Evolutionary conservation across 2,888 invertebrate species (phyloP), one percentile per base, ranked within the genome.

Genomic region (Augiades crinisus): DNA sequence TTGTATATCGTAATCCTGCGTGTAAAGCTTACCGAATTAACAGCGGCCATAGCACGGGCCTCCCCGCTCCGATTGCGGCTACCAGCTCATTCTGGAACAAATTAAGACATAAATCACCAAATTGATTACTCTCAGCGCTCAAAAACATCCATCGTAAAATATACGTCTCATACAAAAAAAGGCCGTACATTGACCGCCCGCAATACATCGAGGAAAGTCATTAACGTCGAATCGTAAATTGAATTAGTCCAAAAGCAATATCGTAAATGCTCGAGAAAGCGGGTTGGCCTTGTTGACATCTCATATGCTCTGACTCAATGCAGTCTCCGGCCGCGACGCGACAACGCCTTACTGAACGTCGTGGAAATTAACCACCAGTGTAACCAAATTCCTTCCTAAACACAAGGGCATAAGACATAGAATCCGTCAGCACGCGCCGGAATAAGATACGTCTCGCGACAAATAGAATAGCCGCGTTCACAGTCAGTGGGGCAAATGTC

Each of bases 1-100:
- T n/a, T n/a, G n/a, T n/a, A n/a, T n/a, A n/a, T n/a, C n/a, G n/a
- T n/a, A n/a, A n/a, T n/a, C n/a, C n/a, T n/a, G n/a, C n/a, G 14
- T 31, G 14, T 47, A 58, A 58, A 61, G 64, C 92, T 92, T 82
- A 92, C 92, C 92, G 92, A 91, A 85, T 92, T 92, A 73, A 92
- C 91, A 74, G 92, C 92, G 72, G 92, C 91, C 92, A 92, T 92
- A 58, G 51, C 63, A 59, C 58, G 47, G 70, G 76, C 76, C 67
- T 78, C 68, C 65, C 58, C 58, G 60, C 61, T 61, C 61, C 60
- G 22, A 46, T 44, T 53, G 58, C 54, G 51, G 57, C 66, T 73
- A 80, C 75, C 76, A 72, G 62, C 62, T 65, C 84, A 86, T 85
- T 72, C 88, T 88, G 87, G 56, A 89, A 89, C 79, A 84, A 85